Base-by-base conservation (phyloP, 1,140 invertebrate genomes). In the Tetramorium parvispinum region DNA sequence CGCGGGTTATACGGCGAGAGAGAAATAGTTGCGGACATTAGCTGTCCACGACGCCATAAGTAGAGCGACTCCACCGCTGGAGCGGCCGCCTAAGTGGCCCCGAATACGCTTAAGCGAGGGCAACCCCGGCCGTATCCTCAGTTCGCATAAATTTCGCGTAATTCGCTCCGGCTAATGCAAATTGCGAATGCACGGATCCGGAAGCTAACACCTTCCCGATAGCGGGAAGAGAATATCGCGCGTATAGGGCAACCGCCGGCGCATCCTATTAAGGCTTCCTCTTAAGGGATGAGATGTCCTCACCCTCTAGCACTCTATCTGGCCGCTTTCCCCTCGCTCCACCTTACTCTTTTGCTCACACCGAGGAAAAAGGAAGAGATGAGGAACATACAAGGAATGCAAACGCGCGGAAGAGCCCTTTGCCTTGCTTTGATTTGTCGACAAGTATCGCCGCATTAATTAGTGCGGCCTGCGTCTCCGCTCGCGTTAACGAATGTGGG, bases 121-220 rank as follows among this genome's bases (percentile, higher is more conserved):
- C 79, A 83, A 70, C 65, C 78, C 51, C 71, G 78, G 86, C 59
- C 77, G 71, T 87, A 93, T 93, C 91, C 92, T 43, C 85, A 81
- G 81, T 85, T 89, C 91, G 91, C 92, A 94, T 94, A 94, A 93
- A 94, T 94, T 94, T 92, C 70, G 85, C 89, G 91, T 93, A 93
- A 94, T 94, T 94, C 91, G 92, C 91, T 90, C 88, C 79, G 89
- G 90, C 92, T 93, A 93, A 94, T 94, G 92, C 91, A 93, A 94
- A 93, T 93, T 93, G 89, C 89, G 86, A 89, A 77, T 77, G 76
- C 88, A 27, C 78, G 55, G 81, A 59, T 77, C 79, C 75, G 68
- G 76, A 63, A 87, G 66, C 85, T 87, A 90, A 90, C 88, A 90
- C 90, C 83, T 87, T 77, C 83, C 88, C 76, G 87, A 88, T 89